Conservation (phyloP, 2,113 vertebrate genomes). For the Xiphophorus hellerii region DNA sequence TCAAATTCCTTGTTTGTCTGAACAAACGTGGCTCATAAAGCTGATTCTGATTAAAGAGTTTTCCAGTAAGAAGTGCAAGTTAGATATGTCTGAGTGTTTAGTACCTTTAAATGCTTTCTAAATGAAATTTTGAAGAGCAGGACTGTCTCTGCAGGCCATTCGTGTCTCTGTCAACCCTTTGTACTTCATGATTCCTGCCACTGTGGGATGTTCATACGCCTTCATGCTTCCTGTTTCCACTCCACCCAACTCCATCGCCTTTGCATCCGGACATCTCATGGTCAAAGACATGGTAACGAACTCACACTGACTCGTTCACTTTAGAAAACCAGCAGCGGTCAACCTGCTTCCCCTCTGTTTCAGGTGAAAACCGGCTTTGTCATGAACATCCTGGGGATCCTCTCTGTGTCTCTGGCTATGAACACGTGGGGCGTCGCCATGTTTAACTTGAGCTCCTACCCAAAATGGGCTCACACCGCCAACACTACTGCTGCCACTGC, state of each 20-base stretch:
- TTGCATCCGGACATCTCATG: slow-evolving; percentile 93
- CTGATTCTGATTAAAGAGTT: too few species aligned
- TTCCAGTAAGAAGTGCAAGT: too few species aligned
- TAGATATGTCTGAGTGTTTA: not conserved
- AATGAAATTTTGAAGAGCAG: not conserved
- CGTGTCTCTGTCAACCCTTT: slow-evolving; percentile 89
- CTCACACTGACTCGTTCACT: not conserved
- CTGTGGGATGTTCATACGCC: slow-evolving; percentile 90
- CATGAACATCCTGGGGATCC: slow-evolving; percentile 94
- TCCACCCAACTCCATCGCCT: slow-evolving; percentile 97
- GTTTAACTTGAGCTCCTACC: slow-evolving; percentile 87
- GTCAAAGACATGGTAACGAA: slow-evolving; percentile 95
- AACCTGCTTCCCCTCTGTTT: slow-evolving; percentile 3
- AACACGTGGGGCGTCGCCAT: slow-evolving; percentile 94
- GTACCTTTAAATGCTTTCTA: not conserved
- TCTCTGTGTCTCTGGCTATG: slow-evolving; percentile 90
- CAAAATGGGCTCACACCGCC: slow-evolving; percentile 87
- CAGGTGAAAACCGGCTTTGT: slow-evolving; percentile 92
- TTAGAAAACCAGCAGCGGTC: not conserved
- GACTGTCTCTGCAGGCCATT: slow-evolving; percentile 80
- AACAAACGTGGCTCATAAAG: too few species aligned
- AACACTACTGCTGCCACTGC: slow-evolving; percentile 74
- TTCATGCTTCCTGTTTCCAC: slow-evolving; percentile 98
- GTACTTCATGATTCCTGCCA: slow-evolving; percentile 96
- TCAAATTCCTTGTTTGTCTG: too few species aligned